Base-by-base conservation (phyloP, 1,140 invertebrate genomes). In the Caligus rogercresseyi region DNA sequence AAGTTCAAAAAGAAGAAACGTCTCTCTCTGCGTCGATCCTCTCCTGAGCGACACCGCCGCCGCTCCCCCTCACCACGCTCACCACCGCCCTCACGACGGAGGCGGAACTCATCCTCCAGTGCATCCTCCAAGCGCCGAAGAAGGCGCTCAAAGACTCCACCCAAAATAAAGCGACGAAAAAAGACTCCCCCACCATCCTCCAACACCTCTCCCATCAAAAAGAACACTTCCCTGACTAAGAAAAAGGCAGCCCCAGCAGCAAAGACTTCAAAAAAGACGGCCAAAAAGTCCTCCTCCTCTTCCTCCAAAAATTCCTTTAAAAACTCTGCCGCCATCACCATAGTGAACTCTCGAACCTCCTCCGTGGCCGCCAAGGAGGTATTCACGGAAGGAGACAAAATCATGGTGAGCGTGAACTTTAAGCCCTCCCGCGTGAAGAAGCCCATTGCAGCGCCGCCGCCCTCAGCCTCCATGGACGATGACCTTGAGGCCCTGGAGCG, bases 331-430 rank as follows among this genome's bases (percentile, higher is more conserved):
- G 15, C 54, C 2, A 20, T 25, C 4, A 56, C 54, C 14, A 25
- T 25, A 18, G 26, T 60, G 2, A 18, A 18, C 2, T 25, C 16
- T 3, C 21, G 16, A 24, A 25, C 57, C n/a, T 26, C 23, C 15
- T 53, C 57, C 57, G 52, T 24, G 1, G 61, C 20, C 16, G 61
- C 16, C 4, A 63, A 63, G 24, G 51, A 56, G 18, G 61, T 63
- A 11, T 63, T 58, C 54, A 23, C 61, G 18, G 16, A 52, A 13
- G 61, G 61, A 4, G 61, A 63, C 31, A 63, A 63, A 19, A 55
- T 63, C 16, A 25, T 63, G 61, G 61, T 63, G 25, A 63, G 52
- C 18, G 61, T 63, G 23, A 63, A 63, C 25, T 63, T 63, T 55
- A 55, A 55, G 3, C 16, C 18, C 52, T 16, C 19, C 19, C n/a